Evolutionary conservation across 2,113 vertebrate genomes (phyloP), one percentile per base, ranked within the genome.

Genomic region (Anolis carolinensis): DNA sequence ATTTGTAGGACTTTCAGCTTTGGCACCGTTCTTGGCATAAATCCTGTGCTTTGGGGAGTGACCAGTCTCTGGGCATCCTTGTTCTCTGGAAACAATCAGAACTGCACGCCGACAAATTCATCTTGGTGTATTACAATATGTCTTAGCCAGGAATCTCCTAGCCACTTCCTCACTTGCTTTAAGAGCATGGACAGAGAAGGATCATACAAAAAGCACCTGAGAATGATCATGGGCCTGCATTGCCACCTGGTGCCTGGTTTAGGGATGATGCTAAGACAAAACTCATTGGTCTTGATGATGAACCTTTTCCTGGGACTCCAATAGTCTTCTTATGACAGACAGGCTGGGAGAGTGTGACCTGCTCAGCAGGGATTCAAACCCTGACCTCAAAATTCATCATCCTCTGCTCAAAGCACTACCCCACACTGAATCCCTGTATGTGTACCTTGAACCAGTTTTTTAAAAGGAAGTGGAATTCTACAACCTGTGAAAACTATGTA

Each of bases 171-270:
- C 9, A 36, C n/a, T 23, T 20, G 11, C 11, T 44, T 73, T 50
- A 73, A 71, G 36, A 74, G 63, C 77, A 65, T 62, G 20, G 48
- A 25, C 36, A 36, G 59, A 14, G 59, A 81, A 86, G 52, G 36
- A 34, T 59, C 70, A 75, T 55, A 39, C 18, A 14, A 52, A 36
- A 32, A 52, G 32, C 39, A 21, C 52, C 48, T 81, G n/a, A 4
- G 14, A n/a, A 0, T 11, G 90, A 8, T 0, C 36, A 2, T 23
- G 82, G 77, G 79, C 63, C 92, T 92, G 87, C 83, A 91, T 90
- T 93, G 92, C 94, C 94, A 93, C 89, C 94, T 93, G 93, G 73
- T 93, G 94, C 91, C 81, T 7, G 67, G 71, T 13, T 39, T 52
- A 59, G 79, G 27, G 5, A 65, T 55, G 52, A 30, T 63, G 25